Evolutionary conservation across 1,140 invertebrate species (phyloP).

Genomic region (Diploscapter pachys): DNA sequence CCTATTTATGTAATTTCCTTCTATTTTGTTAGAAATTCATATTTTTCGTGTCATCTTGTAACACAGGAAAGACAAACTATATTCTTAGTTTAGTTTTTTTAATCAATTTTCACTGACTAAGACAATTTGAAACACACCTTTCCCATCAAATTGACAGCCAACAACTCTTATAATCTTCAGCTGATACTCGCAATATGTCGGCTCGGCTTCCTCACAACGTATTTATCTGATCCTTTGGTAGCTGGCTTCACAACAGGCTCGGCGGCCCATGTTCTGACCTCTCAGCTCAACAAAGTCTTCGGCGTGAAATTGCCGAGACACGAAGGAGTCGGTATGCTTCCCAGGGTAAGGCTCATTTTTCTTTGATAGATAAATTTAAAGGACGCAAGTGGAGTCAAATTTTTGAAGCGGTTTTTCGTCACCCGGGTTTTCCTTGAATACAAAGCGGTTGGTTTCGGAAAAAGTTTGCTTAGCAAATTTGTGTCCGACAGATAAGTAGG

Average conservation of each 20-base stretch:
- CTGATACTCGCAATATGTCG: conserved; percentile 50
- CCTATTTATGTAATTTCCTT: too few species aligned
- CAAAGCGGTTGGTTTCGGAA: too few species aligned
- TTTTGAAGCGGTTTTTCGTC: too few species aligned
- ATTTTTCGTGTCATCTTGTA: conserved; percentile 32
- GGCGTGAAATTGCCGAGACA: conserved; percentile 50
- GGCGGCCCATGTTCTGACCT: conserved; percentile 53
- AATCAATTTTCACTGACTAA: not conserved
- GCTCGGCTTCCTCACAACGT: conserved; percentile 55
- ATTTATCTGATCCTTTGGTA: conserved; percentile 57
- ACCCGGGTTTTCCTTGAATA: too few species aligned
- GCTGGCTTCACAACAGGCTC: conserved; percentile 57
- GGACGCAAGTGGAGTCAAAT: too few species aligned
- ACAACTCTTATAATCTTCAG: conserved; percentile 33
- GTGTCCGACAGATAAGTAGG: too few species aligned
- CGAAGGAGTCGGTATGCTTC: conserved; percentile 51
- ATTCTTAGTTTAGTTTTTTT: conserved; percentile 12
- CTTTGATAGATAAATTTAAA: too few species aligned
- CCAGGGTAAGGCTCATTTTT: conserved; percentile 8
- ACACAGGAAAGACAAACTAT: conserved; percentile 5
- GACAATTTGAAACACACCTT: conserved; percentile 10
- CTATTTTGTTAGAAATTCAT: too few species aligned
- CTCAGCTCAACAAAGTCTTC: conserved; percentile 54
- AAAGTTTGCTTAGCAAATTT: too few species aligned
- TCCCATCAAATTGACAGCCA: not conserved